Evolutionary conservation across 1,140 invertebrate species (phyloP).

Genomic region (Zaprionus camerounensis): DNA sequence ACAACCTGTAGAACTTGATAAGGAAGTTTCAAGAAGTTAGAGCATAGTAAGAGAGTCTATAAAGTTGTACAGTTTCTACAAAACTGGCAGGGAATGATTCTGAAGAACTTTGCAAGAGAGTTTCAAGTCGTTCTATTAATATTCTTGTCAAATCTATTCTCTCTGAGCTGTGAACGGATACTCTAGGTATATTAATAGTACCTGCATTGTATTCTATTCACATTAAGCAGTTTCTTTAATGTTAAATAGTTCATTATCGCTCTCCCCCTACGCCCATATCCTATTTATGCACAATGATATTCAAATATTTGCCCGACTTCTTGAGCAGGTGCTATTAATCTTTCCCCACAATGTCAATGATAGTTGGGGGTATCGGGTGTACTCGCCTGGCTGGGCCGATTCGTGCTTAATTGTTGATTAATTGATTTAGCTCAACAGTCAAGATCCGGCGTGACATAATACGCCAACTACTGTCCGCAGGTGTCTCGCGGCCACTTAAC

Average conservation of each 20-base stretch:
- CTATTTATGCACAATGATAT: neutral
- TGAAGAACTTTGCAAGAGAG: too few relatives aligned
- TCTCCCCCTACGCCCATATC: neutral
- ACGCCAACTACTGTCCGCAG: slow-evolving; percentile 32
- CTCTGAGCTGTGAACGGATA: too few relatives aligned
- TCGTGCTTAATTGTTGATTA: slow-evolving; percentile 51
- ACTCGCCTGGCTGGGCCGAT: slow-evolving; percentile 3
- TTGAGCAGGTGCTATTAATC: slow-evolving; percentile 14
- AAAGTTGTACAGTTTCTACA: too few relatives aligned
- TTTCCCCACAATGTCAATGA: slow-evolving; percentile 24
- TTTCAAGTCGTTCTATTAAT: too few relatives aligned
- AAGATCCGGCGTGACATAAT: slow-evolving; percentile 33
- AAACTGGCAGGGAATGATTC: too few relatives aligned
- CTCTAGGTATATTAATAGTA: neutral
- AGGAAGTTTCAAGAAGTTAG: neutral
- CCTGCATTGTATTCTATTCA: neutral
- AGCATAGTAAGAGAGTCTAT: too few relatives aligned
- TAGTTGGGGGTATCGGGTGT: slow-evolving; percentile 1
- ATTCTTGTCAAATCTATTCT: too few relatives aligned
- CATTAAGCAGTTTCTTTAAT: neutral
- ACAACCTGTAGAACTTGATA: neutral
- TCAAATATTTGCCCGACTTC: slow-evolving; percentile 3
- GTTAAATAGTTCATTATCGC: neutral
- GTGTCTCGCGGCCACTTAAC: slow-evolving; percentile 24
- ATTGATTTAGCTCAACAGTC: slow-evolving; percentile 43